phyloP scores from a whole-genome alignment of 2,113 vertebrate species.

The Pelecanus crispus region DNA sequence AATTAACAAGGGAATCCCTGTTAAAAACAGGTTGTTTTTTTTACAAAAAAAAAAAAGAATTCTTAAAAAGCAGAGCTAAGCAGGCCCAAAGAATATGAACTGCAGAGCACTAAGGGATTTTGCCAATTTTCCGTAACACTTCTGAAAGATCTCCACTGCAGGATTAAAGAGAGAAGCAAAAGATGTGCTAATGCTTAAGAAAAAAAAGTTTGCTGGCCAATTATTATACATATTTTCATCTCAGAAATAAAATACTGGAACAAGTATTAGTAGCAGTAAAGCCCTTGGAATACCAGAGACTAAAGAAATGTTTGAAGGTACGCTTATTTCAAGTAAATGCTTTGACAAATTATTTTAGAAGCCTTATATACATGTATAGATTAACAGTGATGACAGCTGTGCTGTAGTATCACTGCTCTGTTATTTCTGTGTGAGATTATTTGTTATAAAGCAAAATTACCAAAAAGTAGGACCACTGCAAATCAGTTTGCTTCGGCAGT shows the following conservation, averaged over 20 bases:
- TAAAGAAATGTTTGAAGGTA: background rate
- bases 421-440: background rate
- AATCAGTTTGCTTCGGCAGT: background rate
- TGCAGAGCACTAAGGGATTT: background rate
- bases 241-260: background rate
- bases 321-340: background rate
- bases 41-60: background rate
- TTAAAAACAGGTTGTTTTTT: background rate
- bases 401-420: background rate
- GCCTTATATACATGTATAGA: background rate
- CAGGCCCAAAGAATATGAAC: background rate
- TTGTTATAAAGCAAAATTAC: background rate
- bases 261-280: background rate
- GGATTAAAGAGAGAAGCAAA: background rate
- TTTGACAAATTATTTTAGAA: background rate
- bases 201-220: background rate
- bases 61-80: background rate
- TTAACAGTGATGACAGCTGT: background rate
- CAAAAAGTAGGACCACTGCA: background rate
- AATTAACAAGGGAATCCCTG: slow-evolving; percentile 23
- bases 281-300: background rate
- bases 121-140: background rate
- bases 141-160: background rate
- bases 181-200: background rate
- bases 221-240: background rate